phyloP scores from a whole-genome alignment of 64 coral and sea anemone genomes.

The Pocillopora verrucosa region DNA sequence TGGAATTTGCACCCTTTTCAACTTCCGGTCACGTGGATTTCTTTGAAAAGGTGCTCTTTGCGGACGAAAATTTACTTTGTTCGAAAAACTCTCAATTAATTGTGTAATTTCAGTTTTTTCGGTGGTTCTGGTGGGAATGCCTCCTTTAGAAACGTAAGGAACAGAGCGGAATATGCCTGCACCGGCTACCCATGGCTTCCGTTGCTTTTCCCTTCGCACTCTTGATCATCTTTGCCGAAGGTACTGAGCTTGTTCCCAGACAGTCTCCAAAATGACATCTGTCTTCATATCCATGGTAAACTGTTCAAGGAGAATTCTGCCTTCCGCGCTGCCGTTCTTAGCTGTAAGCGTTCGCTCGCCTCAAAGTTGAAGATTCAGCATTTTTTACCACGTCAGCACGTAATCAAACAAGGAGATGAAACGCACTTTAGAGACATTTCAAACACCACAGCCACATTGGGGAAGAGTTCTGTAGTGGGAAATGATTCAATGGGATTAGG shows the following conservation, averaged over 20 bases:
- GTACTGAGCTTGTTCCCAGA: slow-evolving; percentile 74
- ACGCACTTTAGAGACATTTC: not conserved
- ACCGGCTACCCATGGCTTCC: too few relatives aligned
- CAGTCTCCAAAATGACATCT: slow-evolving; percentile 81
- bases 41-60: not conserved
- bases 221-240: slow-evolving; percentile 16
- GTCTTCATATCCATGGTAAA: slow-evolving; percentile 72
- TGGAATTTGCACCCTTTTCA: not conserved
- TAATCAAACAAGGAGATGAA: slow-evolving; percentile 88
- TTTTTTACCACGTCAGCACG: slow-evolving; percentile 77
- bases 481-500: too few relatives aligned
- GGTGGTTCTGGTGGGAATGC: too few relatives aligned
- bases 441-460: too few relatives aligned
- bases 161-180: too few relatives aligned
- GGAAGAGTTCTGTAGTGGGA: too few relatives aligned
- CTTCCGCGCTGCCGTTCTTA: slow-evolving; percentile 66
- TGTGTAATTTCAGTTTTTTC: too few relatives aligned
- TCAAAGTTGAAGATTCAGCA: slow-evolving; percentile 58
- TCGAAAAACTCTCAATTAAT: too few relatives aligned
- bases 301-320: slow-evolving; percentile 66
- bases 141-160: too few relatives aligned
- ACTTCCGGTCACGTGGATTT: slow-evolving; percentile 11
- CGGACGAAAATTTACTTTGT: not conserved
- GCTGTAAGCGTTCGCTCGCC: slow-evolving; percentile 76
- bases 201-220: too few relatives aligned